These are phyloP conservation scores for Neomorphus geoffroyi DNA, from an alignment of 2,797 vertebrate genomes.

Conservation along the genomic window DNA sequence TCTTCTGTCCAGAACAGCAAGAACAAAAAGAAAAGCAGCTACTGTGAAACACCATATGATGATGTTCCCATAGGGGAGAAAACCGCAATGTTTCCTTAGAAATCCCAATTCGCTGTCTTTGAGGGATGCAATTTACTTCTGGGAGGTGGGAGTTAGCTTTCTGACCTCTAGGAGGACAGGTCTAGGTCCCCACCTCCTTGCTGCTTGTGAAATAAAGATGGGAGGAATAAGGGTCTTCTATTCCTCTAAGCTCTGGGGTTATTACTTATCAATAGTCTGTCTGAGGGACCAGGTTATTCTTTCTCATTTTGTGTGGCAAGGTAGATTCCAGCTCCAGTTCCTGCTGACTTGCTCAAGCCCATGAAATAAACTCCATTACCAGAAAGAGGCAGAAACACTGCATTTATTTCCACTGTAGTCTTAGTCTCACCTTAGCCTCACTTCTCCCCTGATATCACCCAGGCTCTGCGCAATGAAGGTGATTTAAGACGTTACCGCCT, in stretches of 20 bases:
- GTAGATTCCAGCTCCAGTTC: not conserved
- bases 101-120: not conserved
- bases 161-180: not conserved
- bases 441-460: not conserved
- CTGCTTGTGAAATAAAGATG: not conserved
- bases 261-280: not conserved
- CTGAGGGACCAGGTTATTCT: not conserved
- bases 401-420: not conserved
- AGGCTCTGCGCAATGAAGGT: not conserved
- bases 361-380: not conserved
- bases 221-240: not conserved
- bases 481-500: not conserved
- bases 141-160: not conserved
- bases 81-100: not conserved
- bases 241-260: not conserved
- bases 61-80: not conserved
- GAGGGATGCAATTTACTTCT: not conserved
- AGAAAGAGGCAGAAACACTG: not conserved
- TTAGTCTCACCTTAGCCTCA: not conserved
- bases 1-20: not conserved
- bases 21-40: not conserved
- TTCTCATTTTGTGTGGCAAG: not conserved
- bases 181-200: not conserved
- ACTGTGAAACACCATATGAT: not conserved
- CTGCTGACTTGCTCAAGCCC: not conserved